Evolutionary conservation across 2,888 invertebrate genomes (phyloP).

Genomic region (Amorpha juglandis): DNA sequence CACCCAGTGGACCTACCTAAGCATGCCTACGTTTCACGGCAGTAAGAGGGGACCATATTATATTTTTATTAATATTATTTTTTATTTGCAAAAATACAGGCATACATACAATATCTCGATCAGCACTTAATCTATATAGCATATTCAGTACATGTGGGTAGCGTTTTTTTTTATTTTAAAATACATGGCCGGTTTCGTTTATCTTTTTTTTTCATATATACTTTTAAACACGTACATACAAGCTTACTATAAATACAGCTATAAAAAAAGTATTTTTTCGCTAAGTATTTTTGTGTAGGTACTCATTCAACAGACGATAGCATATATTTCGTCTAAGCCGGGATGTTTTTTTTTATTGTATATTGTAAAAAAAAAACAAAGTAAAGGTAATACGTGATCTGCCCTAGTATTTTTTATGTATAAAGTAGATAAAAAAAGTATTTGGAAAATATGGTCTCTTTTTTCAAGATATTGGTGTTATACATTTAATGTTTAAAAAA

Average conservation of each 20-base stretch:
- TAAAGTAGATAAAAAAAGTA: no score
- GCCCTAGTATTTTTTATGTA: no score
- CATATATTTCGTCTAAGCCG: neutral
- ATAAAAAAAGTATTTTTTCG: slow-evolving; percentile 53
- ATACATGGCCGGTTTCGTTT: slow-evolving; percentile 78
- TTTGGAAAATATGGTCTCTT: neutral
- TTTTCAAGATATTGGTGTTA: neutral
- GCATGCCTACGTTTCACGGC: slow-evolving; percentile 34
- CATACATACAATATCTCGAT: slow-evolving; percentile 43
- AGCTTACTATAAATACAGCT: slow-evolving; percentile 63
- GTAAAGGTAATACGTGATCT: no score
- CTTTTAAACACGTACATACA: slow-evolving; percentile 47
- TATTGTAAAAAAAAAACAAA: no score
- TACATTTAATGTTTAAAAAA: neutral
- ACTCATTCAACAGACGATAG: neutral
- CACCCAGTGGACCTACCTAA: slow-evolving; percentile 14
- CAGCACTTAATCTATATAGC: slow-evolving; percentile 57
- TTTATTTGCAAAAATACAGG: slow-evolving; percentile 77
- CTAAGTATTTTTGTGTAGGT: slow-evolving; percentile 42
- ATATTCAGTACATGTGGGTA: slow-evolving; percentile 65
- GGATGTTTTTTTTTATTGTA: slow-evolving; percentile 12
- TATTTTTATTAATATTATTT: slow-evolving; percentile 27
- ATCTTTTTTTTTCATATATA: slow-evolving; percentile 51
- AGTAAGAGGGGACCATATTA: slow-evolving; percentile 44
- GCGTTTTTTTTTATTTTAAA: slow-evolving; percentile 50